Base-by-base conservation (phyloP, 2,113 vertebrate species). In the Gobio gobio region DNA sequence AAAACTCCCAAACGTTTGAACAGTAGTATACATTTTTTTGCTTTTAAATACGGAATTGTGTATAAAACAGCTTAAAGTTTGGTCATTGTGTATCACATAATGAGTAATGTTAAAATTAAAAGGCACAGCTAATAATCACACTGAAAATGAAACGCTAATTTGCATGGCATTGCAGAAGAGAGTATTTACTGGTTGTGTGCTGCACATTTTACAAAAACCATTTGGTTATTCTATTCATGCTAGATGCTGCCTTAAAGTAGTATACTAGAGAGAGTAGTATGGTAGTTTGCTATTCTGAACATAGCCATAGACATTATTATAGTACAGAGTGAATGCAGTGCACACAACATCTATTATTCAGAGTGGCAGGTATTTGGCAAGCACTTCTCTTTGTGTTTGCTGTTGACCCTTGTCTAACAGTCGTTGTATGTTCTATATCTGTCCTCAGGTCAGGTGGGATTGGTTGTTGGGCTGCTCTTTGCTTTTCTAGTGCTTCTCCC, bases 401-500 rank as follows among this genome's bases (percentile, higher is more conserved):
- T 63, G 14, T 74, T 49, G 58, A 59, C 78, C 70, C 40, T 43
- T 59, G 49, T 47, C 43, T 78, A 45, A 82, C 45, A 29, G 78
- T 80, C 14, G 16, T 3, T 64, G 33, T 68, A 33, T 43, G 61
- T 58, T 83, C 56, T 83, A 56, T 90, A 78, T 86, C 59, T 78
- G 0, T 86, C 68, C 49, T 54, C 94, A 99, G 97, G 89, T 86
- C 92, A 91, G 0, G 87, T 93, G 5, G 89, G 93, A 77, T 86
- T 96, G 87, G 88, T 96, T 26, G 84, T 88, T 2, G 93, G 93
- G 0, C 77, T 97, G 68, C 89, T 97, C 26, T 93, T 97, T 78
- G 88, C 95, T 87, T 96, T 95, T 91, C 92, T 98, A 68, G 91
- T 98, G 85, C 82, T 97, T 45, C 91, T 99, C 58, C 94, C 96